Conservation (phyloP, 2,888 invertebrate genomes). For the Oscheius sp. region DNA sequence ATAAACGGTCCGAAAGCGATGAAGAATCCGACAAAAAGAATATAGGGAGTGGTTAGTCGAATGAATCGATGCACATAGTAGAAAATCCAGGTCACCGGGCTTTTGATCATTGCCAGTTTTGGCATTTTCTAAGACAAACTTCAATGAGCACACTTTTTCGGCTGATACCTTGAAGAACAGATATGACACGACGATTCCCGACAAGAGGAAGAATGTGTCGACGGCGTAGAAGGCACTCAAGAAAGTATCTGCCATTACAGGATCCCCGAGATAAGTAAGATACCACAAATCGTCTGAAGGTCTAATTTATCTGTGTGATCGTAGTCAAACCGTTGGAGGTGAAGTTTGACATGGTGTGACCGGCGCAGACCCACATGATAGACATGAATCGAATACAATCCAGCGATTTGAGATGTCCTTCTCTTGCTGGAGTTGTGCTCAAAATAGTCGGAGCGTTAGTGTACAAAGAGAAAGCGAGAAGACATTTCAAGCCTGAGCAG, state of each 20-base stretch:
- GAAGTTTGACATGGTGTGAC: slow-evolving; percentile 37
- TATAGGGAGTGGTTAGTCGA: slow-evolving; percentile 42
- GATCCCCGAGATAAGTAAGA: neutral
- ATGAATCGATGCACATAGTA: slow-evolving; percentile 43
- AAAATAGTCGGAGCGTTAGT: neutral
- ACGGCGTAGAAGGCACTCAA: slow-evolving; percentile 57
- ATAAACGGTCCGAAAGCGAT: neutral
- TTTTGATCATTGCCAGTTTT: slow-evolving; percentile 22
- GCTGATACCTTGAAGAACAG: slow-evolving; percentile 53
- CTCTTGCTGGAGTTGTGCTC: neutral
- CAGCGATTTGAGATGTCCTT: slow-evolving; percentile 34
- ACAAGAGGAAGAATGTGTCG: slow-evolving; percentile 63
- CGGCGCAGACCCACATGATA: slow-evolving; percentile 59
- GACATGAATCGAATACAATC: slow-evolving; percentile 62
- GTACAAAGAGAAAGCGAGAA: neutral
- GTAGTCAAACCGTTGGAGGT: too few species aligned
- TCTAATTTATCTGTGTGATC: too few species aligned
- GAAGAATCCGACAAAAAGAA: slow-evolving; percentile 25
- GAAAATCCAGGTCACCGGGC: slow-evolving; percentile 42
- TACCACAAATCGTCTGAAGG: too few species aligned
- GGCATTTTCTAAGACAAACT: neutral
- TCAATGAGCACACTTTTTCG: neutral
- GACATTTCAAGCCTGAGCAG: too few species aligned
- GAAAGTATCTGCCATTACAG: neutral
- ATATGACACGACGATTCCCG: slow-evolving; percentile 60